Evolutionary conservation across 2,888 invertebrate genomes (phyloP), one percentile per base, ranked within the genome.

Genomic region (Orchestes rusci): DNA sequence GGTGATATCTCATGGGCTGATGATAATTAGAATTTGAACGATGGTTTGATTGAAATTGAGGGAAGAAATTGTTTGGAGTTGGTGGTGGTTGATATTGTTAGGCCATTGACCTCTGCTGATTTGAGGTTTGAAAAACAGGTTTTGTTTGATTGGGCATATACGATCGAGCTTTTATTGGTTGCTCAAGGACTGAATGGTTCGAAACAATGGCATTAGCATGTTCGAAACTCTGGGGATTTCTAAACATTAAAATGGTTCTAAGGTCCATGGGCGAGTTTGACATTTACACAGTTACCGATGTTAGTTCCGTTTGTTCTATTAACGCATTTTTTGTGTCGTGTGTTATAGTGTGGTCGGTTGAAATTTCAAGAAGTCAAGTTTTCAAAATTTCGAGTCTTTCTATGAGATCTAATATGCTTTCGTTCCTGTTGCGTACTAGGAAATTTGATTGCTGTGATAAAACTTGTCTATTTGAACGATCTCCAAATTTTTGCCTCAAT

Each of bases 381-480:
- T 17, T 13, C 12, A 36, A n/a, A 10, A 36, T 1, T 42, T 42
- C 36, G 4, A 42, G 4, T 15, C 30, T 18, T 16, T 42, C 36
- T 16, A 29, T 29, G 30, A 42, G 30, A 5, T 42, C 42, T 29
- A 35, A 19, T 13, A 16, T 5, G 7, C 27, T 42, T 36, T 42
- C 42, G 23, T 36, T 28, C 12, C 19, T 33, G 10, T 3, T 19
- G n/a, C 30, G 30, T 4, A 29, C 15, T 15, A 30, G 28, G 15
- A 45, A 45, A n/a, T 32, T 40, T 12, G 30, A 8, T 29, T 40
- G 40, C 32, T 43, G 38, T 3, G 16, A 28, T 10, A 30, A 13
- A 10, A 33, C 19, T 16, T 33, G 7, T 30, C 37, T 43, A 7
- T 30, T 43, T n/a, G 7, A 4, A 10, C 27, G 20, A 4, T 33